Conservation (phyloP, 2,113 vertebrate genomes). For the Phalacrocorax carbo region DNA sequence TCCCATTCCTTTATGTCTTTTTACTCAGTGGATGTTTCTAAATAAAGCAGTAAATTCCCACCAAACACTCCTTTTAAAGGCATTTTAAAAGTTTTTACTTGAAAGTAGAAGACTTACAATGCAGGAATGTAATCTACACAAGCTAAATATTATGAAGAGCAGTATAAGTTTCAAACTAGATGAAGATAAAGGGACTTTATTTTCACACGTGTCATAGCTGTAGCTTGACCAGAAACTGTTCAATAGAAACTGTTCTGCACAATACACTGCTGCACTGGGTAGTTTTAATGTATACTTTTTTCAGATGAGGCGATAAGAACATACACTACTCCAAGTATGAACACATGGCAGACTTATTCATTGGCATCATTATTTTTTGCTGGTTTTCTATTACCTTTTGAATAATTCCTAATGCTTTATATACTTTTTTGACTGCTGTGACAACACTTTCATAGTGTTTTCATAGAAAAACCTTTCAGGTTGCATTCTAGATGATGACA, state of each 20-base stretch:
- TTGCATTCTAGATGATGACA: background rate
- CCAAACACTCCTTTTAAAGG: background rate
- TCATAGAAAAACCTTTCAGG: background rate
- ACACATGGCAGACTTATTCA: background rate
- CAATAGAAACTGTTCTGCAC: background rate
- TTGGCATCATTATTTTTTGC: background rate
- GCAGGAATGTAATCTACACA: background rate
- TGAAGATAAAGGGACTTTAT: background rate
- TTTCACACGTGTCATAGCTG: background rate
- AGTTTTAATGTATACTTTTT: background rate
- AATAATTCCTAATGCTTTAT: background rate
- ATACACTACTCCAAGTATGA: background rate
- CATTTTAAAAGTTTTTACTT: background rate
- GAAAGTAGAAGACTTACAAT: background rate
- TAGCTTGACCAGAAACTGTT: background rate
- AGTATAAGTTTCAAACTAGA: background rate
- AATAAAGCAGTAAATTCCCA: background rate
- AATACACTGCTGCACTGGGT: background rate
- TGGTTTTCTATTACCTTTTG: background rate
- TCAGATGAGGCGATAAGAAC: background rate
- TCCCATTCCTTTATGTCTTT: background rate
- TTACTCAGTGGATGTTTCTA: background rate
- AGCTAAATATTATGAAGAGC: background rate
- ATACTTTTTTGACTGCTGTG: background rate
- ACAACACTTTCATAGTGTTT: background rate